A percentile compares a stretch with the other conserved stretches of the same genome.
Conservation (phyloP, 1,140 invertebrate genomes). For the Lepidotrigona ventralis region DNA sequence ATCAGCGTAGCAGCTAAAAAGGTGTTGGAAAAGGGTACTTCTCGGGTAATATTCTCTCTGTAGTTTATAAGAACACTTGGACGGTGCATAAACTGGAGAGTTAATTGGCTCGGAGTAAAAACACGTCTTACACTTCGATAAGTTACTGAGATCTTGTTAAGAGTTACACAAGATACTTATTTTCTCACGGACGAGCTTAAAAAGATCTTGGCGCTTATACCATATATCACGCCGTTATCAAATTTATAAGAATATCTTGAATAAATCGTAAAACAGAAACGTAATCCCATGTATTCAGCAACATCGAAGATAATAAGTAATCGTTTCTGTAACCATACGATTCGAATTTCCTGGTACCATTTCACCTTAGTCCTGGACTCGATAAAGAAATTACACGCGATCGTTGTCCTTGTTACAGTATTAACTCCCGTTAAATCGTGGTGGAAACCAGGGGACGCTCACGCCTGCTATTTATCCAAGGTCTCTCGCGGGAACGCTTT, state of each 20-base stretch:
- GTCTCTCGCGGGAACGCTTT: slow-evolving; percentile 23
- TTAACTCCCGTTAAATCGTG: slow-evolving; percentile 28
- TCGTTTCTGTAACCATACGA: not conserved
- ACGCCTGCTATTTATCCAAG: slow-evolving; percentile 21
- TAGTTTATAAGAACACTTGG: no score
- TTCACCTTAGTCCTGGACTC: not conserved
- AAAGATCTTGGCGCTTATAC: not conserved
- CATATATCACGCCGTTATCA: not conserved
- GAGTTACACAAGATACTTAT: not conserved
- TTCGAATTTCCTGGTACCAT: not conserved
- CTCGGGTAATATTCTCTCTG: not conserved
- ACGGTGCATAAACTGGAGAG: not conserved
- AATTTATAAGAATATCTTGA: not conserved
- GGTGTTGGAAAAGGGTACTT: not conserved
- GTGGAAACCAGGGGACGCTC: not conserved
- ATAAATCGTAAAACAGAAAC: not conserved
- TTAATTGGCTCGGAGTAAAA: not conserved
- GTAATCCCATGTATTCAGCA: not conserved
- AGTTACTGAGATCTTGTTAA: not conserved
- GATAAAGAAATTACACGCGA: slow-evolving; percentile 30
- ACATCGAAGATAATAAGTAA: not conserved
- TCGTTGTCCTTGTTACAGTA: slow-evolving; percentile 16
- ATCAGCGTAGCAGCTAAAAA: not conserved
- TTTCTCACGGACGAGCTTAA: not conserved
- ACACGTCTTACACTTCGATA: not conserved